These are phyloP conservation scores for Lepidurus arcticus DNA, from an alignment of 1,140 invertebrate species.

Conservation along the genomic window DNA sequence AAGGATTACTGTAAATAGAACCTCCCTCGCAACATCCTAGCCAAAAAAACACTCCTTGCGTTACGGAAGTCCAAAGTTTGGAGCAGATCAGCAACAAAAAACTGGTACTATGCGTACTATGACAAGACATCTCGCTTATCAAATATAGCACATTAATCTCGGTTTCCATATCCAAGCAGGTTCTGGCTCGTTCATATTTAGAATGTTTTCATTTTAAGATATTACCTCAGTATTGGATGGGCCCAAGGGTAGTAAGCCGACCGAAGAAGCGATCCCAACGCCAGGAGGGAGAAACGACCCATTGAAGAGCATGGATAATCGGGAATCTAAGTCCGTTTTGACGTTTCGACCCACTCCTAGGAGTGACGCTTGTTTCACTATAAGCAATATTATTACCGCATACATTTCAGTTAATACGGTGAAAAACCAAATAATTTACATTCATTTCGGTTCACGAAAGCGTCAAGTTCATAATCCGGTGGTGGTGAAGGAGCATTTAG, in stretches of 20 bases:
- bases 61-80: too few relatives aligned
- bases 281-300: background rate
- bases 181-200: too few relatives aligned
- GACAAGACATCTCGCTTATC: too few relatives aligned
- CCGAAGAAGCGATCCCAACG: background rate
- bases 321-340: background rate
- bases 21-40: too few relatives aligned
- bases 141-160: too few relatives aligned
- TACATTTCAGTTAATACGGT: background rate
- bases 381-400: background rate
- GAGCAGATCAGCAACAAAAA: too few relatives aligned
- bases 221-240: background rate
- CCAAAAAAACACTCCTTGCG: too few relatives aligned
- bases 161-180: too few relatives aligned
- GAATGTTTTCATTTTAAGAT: too few relatives aligned
- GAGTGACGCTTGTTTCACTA: background rate
- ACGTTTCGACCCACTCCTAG: background rate
- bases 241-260: background rate
- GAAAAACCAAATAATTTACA: background rate
- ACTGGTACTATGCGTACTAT: too few relatives aligned
- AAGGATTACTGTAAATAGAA: too few relatives aligned
- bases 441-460: background rate
- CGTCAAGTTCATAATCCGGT: background rate
- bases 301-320: background rate
- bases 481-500: conserved; percentile 67